These are phyloP conservation scores for Nasonia oneida DNA, from an alignment of 2,888 invertebrate genomes.

Conservation along the genomic window DNA sequence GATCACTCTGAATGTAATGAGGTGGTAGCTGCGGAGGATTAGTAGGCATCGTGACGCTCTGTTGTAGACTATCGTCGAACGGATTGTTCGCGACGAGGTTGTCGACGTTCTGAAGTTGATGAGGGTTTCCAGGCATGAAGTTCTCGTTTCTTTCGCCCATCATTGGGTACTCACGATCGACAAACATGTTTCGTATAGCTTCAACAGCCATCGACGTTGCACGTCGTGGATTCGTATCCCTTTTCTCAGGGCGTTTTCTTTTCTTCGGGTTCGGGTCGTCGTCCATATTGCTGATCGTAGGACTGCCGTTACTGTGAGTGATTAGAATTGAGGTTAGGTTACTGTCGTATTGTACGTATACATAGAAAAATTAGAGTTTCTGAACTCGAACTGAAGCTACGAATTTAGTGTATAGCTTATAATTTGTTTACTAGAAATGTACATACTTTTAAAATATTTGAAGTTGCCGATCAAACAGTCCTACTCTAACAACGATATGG, in stretches of 20 bases:
- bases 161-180: background rate
- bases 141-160: background rate
- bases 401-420: no score
- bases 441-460: no score
- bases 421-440: no score
- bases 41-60: background rate
- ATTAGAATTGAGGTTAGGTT: background rate
- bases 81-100: background rate
- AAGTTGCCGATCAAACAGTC: no score
- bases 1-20: background rate
- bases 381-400: no score
- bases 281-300: no score
- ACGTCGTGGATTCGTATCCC: background rate
- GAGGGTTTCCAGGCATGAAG: background rate
- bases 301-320: no score
- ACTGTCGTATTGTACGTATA: background rate
- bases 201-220: background rate
- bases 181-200: background rate
- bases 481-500: no score
- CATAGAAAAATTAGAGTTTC: no score
- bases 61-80: background rate
- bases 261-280: no score
- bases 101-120: background rate
- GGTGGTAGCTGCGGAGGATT: background rate
- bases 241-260: no score